phyloP scores from a whole-genome alignment of 2,113 vertebrate genomes.

The Epinephelus fuscoguttatus region DNA sequence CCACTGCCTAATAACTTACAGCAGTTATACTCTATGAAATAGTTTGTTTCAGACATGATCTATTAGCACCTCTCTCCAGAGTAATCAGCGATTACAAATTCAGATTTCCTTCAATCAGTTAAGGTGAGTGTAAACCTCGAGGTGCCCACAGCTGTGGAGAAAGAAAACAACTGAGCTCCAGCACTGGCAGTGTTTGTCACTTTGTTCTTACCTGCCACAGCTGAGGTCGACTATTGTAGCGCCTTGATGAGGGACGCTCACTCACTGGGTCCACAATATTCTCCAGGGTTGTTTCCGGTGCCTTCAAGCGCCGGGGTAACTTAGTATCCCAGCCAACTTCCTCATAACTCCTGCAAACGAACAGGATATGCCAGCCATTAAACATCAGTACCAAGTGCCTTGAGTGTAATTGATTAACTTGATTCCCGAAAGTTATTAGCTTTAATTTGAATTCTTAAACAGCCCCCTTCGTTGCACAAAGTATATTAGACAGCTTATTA shows the following conservation, averaged over 20 bases:
- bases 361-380: background rate
- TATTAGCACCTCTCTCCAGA: background rate
- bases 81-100: background rate
- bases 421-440: conserved; percentile 43
- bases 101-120: background rate
- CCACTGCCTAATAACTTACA: background rate
- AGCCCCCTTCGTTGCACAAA: conserved; percentile 9
- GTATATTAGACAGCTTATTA: conserved; percentile 42
- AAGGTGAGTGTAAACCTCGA: background rate
- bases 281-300: conserved; percentile 74
- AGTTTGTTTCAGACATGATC: background rate
- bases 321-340: conserved; percentile 79
- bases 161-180: background rate
- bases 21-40: background rate
- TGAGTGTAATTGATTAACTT: conserved; percentile 34
- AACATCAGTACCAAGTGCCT: background rate
- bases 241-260: conserved; percentile 68
- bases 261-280: conserved; percentile 75
- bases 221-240: conserved; percentile 74
- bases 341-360: conserved; percentile 79
- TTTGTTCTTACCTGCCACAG: conserved; percentile 80
- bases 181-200: background rate
- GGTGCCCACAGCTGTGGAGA: background rate
- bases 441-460: conserved; percentile 39
- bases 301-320: conserved; percentile 70